These are phyloP conservation scores for Ambastaia sidthimunki DNA, from an alignment of 2,797 vertebrate species.

Conservation along the genomic window DNA sequence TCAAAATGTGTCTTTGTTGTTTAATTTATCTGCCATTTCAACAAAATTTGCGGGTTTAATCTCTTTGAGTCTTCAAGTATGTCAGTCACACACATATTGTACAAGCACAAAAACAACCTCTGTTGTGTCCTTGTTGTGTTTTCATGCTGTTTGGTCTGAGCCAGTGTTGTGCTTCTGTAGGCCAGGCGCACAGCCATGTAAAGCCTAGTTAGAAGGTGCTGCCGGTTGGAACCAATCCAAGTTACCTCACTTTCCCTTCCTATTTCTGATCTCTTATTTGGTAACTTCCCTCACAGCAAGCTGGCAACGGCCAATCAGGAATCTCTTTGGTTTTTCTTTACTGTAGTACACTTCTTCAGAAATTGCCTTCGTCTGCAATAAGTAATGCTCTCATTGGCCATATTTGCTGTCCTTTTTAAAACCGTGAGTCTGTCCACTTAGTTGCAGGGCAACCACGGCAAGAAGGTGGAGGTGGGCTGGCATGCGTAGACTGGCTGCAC, in stretches of 20 bases:
- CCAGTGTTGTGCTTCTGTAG: conserved; percentile 14
- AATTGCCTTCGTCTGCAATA: neutral
- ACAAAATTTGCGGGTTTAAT: neutral
- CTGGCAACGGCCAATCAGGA: neutral
- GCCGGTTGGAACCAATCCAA: conserved; percentile 47
- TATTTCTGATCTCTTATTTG: neutral
- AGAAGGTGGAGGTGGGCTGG: conserved; percentile 59
- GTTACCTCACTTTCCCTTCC: conserved; percentile 49
- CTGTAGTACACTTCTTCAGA: neutral
- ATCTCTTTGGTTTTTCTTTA: conserved; percentile 11
- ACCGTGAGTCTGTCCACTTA: conserved; percentile 62
- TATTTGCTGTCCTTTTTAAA: neutral
- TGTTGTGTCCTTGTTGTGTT: neutral
- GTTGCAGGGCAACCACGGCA: conserved; percentile 92
- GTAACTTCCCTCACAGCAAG: neutral
- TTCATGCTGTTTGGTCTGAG: too few species aligned
- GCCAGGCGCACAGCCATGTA: neutral
- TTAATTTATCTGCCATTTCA: neutral
- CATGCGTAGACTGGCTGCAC: conserved; percentile 91
- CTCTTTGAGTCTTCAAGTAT: conserved; percentile 29
- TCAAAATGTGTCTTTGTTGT: neutral
- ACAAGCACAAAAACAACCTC: neutral
- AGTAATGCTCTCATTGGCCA: neutral
- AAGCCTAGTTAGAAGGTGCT: conserved; percentile 26
- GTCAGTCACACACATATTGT: conserved; percentile 8